phyloP scores from a whole-genome alignment of 2,888 invertebrate genomes.

The Aethes cnicana region DNA sequence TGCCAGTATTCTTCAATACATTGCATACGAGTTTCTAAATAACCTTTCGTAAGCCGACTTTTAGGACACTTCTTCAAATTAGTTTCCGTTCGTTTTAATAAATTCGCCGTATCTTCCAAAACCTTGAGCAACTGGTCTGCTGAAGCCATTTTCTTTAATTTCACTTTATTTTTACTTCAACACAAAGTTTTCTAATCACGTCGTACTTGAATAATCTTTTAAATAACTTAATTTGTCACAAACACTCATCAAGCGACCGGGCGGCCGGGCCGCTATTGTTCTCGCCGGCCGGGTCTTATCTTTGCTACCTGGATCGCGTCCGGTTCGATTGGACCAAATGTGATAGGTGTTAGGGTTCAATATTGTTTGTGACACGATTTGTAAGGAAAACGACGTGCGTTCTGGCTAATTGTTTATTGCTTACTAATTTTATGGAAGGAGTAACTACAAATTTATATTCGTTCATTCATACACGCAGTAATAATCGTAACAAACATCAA shows the following conservation, averaged over 20 bases:
- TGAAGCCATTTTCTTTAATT: neutral
- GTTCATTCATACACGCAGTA: no score
- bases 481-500: no score
- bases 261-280: neutral
- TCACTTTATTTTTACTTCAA: neutral
- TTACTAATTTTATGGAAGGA: no score
- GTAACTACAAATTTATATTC: no score
- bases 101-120: slow-evolving; percentile 32
- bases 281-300: neutral
- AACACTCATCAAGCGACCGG: no score
- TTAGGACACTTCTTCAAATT: slow-evolving; percentile 37
- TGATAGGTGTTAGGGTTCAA: neutral
- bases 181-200: neutral
- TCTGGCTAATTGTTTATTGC: no score
- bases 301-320: neutral
- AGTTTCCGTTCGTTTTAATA: slow-evolving; percentile 32
- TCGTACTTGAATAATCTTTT: neutral
- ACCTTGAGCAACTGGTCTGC: neutral
- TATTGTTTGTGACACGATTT: no score
- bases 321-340: slow-evolving; percentile 11
- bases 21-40: slow-evolving; percentile 34
- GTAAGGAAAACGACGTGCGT: no score
- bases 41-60: slow-evolving; percentile 34
- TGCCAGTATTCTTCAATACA: slow-evolving; percentile 36
- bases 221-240: neutral